Evolutionary conservation across 2,888 invertebrate genomes (phyloP).

Genomic region (Thereva nobilitata): DNA sequence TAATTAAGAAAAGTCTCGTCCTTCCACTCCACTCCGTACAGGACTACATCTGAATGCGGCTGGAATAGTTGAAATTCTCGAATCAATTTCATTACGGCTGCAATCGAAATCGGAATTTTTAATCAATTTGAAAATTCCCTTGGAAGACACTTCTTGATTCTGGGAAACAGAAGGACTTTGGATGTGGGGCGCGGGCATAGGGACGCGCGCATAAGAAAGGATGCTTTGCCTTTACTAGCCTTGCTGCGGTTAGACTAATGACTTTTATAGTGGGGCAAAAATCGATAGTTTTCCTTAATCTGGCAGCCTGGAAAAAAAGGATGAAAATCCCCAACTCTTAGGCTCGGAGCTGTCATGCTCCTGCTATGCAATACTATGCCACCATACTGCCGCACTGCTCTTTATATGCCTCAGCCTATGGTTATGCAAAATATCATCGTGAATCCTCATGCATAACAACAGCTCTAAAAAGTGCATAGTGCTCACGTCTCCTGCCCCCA

Average conservation of each 20-base stretch:
- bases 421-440: conserved; percentile 30
- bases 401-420: conserved; percentile 27
- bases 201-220: too few relatives aligned
- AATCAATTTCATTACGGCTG: conserved; percentile 34
- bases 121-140: conserved; percentile 15
- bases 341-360: conserved; percentile 18
- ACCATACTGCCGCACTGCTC: conserved; percentile 26
- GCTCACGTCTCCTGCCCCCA: too few relatives aligned
- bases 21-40: too few relatives aligned
- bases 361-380: conserved; percentile 24
- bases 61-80: conserved; percentile 22
- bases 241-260: conserved; percentile 39
- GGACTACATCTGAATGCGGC: too few relatives aligned
- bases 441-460: conserved; percentile 14
- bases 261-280: conserved; percentile 37
- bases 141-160: too few relatives aligned
- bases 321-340: conserved; percentile 18
- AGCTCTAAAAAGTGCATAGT: neutral
- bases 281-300: conserved; percentile 41
- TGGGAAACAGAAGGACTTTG: too few relatives aligned
- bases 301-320: conserved; percentile 16
- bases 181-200: too few relatives aligned
- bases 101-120: conserved; percentile 33
- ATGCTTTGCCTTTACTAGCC: neutral
- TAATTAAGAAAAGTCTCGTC: too few relatives aligned